Conservation (phyloP, 2,888 invertebrate genomes). For the Dolomedes plantarius region DNA sequence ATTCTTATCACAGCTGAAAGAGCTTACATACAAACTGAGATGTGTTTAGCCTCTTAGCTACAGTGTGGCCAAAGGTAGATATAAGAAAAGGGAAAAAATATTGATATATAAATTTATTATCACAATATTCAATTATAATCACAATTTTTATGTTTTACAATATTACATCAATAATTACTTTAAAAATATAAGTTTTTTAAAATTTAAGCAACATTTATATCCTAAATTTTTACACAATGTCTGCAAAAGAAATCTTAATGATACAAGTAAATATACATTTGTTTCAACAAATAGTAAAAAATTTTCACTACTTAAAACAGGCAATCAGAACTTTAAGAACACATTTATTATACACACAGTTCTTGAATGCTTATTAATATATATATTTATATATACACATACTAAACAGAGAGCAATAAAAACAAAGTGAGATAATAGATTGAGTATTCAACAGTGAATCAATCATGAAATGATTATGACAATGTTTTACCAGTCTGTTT, state of each 20-base stretch:
- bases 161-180: not conserved
- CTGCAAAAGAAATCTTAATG: not conserved
- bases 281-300: not conserved
- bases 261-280: not conserved
- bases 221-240: not conserved
- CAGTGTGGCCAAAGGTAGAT: too few species aligned
- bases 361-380: not conserved
- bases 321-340: too few species aligned
- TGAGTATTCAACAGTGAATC: not conserved
- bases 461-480: not conserved
- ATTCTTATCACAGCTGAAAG: too few species aligned
- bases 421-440: not conserved
- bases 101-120: slow-evolving; percentile 51
- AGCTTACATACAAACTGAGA: too few species aligned
- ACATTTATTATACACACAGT: too few species aligned
- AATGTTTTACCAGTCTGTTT: not conserved
- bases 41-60: too few species aligned
- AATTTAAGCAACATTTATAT: not conserved
- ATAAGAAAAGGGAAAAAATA: not conserved
- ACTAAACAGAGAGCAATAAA: not conserved
- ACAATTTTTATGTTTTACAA: not conserved
- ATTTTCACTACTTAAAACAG: too few species aligned
- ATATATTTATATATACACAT: not conserved
- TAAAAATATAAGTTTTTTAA: not conserved
- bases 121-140: slow-evolving; percentile 12